Evolutionary conservation across 1,140 invertebrate genomes (phyloP).

Genomic region (Mactra quadrangularis): DNA sequence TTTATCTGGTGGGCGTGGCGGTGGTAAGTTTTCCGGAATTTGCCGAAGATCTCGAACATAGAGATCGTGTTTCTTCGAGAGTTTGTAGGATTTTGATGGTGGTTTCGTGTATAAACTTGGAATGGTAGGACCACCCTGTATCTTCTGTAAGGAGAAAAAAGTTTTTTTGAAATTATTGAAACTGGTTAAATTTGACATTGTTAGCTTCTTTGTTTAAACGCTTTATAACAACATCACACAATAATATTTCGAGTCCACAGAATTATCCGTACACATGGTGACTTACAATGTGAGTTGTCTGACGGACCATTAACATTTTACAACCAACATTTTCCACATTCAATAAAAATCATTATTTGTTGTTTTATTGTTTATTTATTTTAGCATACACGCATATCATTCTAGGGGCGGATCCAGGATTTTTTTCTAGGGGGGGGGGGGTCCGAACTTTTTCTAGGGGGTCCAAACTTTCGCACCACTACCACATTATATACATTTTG

Average conservation of each 20-base stretch:
- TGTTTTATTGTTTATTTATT: background rate
- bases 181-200: background rate
- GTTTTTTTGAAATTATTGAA: background rate
- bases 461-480: too few species aligned
- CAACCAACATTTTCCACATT: too few species aligned
- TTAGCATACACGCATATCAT: background rate
- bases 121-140: slow-evolving; percentile 33
- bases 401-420: too few species aligned
- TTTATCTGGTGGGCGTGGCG: slow-evolving; percentile 26
- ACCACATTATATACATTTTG: too few species aligned
- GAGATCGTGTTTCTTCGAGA: slow-evolving; percentile 39
- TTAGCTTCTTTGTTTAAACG: too few species aligned
- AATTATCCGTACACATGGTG: background rate
- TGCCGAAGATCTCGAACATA: slow-evolving; percentile 40
- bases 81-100: slow-evolving; percentile 41
- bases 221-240: too few species aligned
- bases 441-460: too few species aligned
- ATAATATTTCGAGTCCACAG: background rate
- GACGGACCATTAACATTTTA: background rate
- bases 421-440: too few species aligned
- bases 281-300: background rate
- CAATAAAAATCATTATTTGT: too few species aligned
- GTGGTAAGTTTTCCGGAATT: slow-evolving; percentile 22
- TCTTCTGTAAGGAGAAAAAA: slow-evolving; percentile 39
- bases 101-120: slow-evolving; percentile 44